phyloP scores from a whole-genome alignment of 2,113 vertebrate species.

The Melanerpes aurifrons region DNA sequence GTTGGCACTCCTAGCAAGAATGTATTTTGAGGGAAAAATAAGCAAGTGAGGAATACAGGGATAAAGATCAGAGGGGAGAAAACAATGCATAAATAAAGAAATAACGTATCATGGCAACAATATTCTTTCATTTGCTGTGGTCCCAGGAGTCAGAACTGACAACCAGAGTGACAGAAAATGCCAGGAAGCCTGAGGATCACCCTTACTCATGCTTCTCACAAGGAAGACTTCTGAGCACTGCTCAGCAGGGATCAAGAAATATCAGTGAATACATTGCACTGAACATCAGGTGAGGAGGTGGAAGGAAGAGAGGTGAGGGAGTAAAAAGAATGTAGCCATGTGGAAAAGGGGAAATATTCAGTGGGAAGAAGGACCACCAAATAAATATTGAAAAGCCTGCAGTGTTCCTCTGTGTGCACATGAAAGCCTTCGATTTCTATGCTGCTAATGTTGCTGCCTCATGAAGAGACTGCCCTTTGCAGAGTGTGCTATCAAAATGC shows the following conservation, averaged over 20 bases:
- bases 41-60: neutral
- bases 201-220: accelerated
- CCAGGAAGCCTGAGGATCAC: neutral
- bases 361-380: neutral
- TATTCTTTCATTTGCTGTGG: neutral
- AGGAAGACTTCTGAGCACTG: neutral
- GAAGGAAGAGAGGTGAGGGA: neutral
- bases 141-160: neutral
- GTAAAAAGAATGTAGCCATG: neutral
- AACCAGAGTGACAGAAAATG: neutral
- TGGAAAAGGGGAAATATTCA: neutral
- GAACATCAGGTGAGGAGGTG: neutral
- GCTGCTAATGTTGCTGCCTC: accelerated
- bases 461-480: neutral
- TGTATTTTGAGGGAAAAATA: neutral
- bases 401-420: neutral
- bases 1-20: neutral
- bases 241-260: neutral
- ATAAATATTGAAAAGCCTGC: neutral
- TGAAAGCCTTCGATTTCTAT: neutral
- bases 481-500: neutral
- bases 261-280: neutral
- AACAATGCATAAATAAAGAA: neutral
- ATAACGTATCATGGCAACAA: neutral
- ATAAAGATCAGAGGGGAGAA: neutral